Conservation (phyloP, 1,140 invertebrate species). For the Calephelis virginiensis region DNA sequence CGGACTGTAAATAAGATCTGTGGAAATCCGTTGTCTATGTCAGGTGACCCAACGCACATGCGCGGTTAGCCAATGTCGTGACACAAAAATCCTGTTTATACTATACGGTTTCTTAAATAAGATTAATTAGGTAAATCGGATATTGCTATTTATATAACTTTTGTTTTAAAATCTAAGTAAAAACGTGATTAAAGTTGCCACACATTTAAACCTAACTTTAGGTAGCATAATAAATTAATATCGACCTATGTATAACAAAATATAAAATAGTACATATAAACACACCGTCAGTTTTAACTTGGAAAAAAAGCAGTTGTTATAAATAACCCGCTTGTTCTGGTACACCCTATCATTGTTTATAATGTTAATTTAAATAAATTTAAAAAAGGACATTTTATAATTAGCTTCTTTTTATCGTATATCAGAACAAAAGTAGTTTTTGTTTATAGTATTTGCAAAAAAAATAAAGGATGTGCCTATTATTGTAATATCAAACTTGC, state of each 20-base stretch:
- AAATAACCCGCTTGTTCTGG: too few species aligned
- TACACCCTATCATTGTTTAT: background rate
- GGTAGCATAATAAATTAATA: too few species aligned
- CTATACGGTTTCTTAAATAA: slow-evolving; percentile 7
- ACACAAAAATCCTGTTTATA: slow-evolving; percentile 26
- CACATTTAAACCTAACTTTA: too few species aligned
- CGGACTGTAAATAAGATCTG: slow-evolving; percentile 48
- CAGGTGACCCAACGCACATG: slow-evolving; percentile 39
- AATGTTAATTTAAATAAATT: background rate
- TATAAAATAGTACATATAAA: too few species aligned
- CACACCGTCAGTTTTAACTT: too few species aligned
- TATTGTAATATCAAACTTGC: too few species aligned
- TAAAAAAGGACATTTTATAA: background rate
- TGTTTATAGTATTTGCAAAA: too few species aligned
- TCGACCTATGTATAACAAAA: too few species aligned
- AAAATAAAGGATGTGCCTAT: too few species aligned
- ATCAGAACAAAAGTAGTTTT: too few species aligned
- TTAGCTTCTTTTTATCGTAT: background rate
- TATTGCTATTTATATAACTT: background rate
- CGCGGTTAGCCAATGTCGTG: slow-evolving; percentile 46
- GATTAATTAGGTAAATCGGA: slow-evolving; percentile 5
- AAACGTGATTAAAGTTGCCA: background rate
- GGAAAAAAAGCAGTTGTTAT: too few species aligned
- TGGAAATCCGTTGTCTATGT: slow-evolving; percentile 37
- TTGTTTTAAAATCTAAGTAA: background rate